Conservation (phyloP, 92 coral and sea anemone genomes). For the Zoanthus gigantus region DNA sequence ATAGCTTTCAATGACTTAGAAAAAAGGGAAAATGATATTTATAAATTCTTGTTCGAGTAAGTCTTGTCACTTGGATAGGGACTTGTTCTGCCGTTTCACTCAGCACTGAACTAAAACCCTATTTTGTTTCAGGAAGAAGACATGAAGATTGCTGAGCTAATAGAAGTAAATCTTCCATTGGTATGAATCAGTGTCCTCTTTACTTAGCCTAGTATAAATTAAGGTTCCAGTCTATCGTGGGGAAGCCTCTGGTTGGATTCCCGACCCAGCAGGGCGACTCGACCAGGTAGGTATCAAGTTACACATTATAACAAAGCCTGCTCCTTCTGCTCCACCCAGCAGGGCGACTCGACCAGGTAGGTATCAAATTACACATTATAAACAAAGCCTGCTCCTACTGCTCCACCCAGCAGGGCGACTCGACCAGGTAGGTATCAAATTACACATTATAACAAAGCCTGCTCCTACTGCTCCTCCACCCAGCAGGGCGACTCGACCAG, state of each 20-base stretch:
- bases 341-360: slow-evolving; percentile 7
- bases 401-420: slow-evolving; percentile 8
- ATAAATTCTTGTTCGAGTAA: too few relatives aligned
- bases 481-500: slow-evolving; percentile 11
- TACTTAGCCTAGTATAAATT: too few relatives aligned
- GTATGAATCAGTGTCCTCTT: too few relatives aligned
- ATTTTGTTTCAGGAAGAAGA: too few relatives aligned
- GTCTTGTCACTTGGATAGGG: too few relatives aligned
- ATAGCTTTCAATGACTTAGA: too few relatives aligned
- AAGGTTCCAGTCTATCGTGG: too few relatives aligned
- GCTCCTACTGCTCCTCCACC: neutral
- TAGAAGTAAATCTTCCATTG: neutral
- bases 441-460: neutral
- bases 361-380: neutral
- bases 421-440: neutral
- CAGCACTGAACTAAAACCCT: neutral
- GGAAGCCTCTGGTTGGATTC: too few relatives aligned
- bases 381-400: neutral
- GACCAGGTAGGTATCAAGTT: neutral
- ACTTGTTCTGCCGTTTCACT: neutral
- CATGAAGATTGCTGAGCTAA: too few relatives aligned
- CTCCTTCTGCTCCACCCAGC: slow-evolving; percentile 7
- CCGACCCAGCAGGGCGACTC: neutral
- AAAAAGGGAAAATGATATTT: too few relatives aligned
- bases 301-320: neutral